Evolutionary conservation across 2,113 vertebrate genomes (phyloP), one percentile per base, ranked within the genome.

Genomic region (Hylia prasina): DNA sequence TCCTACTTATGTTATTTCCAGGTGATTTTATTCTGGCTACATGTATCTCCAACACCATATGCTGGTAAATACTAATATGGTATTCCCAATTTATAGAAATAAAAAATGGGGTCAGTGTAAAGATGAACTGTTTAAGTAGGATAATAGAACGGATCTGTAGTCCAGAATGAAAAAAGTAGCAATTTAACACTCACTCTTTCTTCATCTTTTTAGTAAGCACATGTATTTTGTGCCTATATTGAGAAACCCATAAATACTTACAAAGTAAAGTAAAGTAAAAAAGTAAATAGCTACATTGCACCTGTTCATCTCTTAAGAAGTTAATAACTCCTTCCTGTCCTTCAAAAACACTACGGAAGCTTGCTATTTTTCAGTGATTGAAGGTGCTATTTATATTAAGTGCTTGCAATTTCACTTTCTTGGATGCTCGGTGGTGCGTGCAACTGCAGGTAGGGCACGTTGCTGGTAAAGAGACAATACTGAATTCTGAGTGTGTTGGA

Each of bases 171-270:
- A 92, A 31, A 31, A 81, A 81, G 10, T 13, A 24, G 14, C 14
- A 44, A 31, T 33, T 42, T n/a, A 65, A 33, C 19, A 7, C 33
- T 78, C 31, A 39, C 4, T 31, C 14, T 40, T 66, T 64, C 56
- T 76, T 21, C 31, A 63, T 72, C 27, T 81, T 78, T 69, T 61
- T 15, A 75, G 20, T 58, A 76, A 86, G 20, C 11, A 75, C 4
- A 23, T 15, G 6, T 9, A 22, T 71, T 45, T 17, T n/a, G 11
- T 2, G 25, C 0, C 0, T 30, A 11, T 25, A 15, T 13, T 18
- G 30, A 76, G 24, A 57, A 72, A 37, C 1, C 14, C 27, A 33
- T 11, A 21, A 10, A n/a, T n/a, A n/a, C n/a, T n/a, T n/a, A n/a
- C n/a, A n/a, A n/a, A n/a, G n/a, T n/a, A n/a, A n/a, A n/a, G n/a